Percentiles rank a stretch among this genome's conserved stretches.
Evolutionary conservation across 2,797 vertebrate species (phyloP).

Genomic region (Potorous gilbertii): DNA sequence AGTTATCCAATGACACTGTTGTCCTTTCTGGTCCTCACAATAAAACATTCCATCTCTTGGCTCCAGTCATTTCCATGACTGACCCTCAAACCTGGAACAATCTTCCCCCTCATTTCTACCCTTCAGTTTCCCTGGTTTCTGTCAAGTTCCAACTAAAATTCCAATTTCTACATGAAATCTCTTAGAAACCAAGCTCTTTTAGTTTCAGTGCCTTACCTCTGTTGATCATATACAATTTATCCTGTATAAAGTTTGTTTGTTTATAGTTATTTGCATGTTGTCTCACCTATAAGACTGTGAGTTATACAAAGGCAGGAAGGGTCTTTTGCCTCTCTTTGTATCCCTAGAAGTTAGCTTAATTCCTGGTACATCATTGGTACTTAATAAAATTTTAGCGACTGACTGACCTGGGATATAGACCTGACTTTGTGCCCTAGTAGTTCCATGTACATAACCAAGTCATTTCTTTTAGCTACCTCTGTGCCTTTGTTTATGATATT

Average conservation of each 20-base stretch:
- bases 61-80: not conserved
- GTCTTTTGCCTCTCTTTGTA: not conserved
- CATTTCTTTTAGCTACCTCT: not conserved
- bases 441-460: not conserved
- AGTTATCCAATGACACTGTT: not conserved
- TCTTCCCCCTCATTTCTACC: not conserved
- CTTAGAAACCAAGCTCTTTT: not conserved
- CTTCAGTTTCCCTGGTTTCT: not conserved
- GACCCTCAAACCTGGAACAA: not conserved
- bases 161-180: not conserved
- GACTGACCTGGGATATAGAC: not conserved
- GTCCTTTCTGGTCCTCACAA: not conserved
- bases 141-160: not conserved
- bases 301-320: not conserved
- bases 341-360: not conserved
- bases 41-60: not conserved
- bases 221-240: not conserved
- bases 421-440: not conserved
- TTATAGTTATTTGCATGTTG: not conserved
- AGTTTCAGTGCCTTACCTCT: not conserved
- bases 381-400: not conserved
- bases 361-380: not conserved
- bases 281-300: not conserved
- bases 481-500: not conserved
- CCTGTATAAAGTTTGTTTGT: not conserved